Conservation (phyloP, 2,888 invertebrate genomes). For the Brassicogethes aeneus region DNA sequence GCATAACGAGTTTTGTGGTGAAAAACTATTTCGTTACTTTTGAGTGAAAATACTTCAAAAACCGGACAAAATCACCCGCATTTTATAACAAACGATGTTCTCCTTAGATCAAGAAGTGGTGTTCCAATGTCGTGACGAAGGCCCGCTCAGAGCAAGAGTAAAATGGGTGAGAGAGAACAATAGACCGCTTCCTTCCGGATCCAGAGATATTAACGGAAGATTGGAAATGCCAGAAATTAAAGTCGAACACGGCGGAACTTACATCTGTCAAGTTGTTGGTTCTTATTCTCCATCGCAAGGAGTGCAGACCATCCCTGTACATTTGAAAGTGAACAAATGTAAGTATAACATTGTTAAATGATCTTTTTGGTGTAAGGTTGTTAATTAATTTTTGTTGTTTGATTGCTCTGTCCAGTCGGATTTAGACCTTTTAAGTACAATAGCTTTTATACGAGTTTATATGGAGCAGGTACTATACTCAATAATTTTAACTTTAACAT, state of each 20-base stretch:
- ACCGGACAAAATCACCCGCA: no score
- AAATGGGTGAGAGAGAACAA: conserved; percentile 67
- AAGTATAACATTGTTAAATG: conserved; percentile 39
- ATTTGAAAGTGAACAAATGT: conserved; percentile 69
- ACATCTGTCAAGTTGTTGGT: conserved; percentile 72
- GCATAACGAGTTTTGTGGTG: no score
- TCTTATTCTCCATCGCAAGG: conserved; percentile 55
- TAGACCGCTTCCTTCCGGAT: conserved; percentile 64
- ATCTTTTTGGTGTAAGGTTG: conserved; percentile 1
- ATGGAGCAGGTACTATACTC: no score
- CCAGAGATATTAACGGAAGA: conserved; percentile 66
- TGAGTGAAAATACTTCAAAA: no score
- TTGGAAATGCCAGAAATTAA: conserved; percentile 78
- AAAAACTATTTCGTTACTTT: no score
- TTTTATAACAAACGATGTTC: not conserved
- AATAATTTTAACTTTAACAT: no score
- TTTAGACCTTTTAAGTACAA: no score
- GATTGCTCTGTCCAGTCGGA: no score
- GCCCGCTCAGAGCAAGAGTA: conserved; percentile 65
- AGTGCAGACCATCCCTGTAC: conserved; percentile 57
- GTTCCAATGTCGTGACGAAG: conserved; percentile 88
- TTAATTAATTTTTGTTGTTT: not conserved
- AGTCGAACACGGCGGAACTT: conserved; percentile 66
- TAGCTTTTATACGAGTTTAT: no score
- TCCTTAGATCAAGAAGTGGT: conserved; percentile 78